Conservation (phyloP, 2,797 vertebrate species). For the Mormyrops attenuatus region DNA sequence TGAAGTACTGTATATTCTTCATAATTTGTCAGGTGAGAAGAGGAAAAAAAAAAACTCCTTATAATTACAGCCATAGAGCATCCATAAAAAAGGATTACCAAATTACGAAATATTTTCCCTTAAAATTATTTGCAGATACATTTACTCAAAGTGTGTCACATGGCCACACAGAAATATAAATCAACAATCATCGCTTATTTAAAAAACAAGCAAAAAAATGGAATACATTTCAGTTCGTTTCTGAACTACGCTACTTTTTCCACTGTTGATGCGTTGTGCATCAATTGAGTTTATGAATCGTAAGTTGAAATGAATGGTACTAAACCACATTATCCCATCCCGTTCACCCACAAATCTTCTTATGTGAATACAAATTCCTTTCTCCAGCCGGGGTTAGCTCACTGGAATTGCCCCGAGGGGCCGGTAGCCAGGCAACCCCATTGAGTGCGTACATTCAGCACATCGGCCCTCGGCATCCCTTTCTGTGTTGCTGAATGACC, state of each 20-base stretch:
- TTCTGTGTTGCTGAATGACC: background rate
- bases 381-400: background rate
- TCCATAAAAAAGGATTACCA: background rate
- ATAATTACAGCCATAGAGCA: background rate
- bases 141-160: background rate
- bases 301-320: slow-evolving; percentile 19
- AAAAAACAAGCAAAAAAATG: background rate
- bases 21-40: background rate
- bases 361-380: slow-evolving; percentile 18
- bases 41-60: background rate
- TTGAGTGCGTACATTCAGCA: slow-evolving; percentile 1
- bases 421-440: slow-evolving; percentile 23
- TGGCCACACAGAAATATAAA: background rate
- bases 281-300: background rate
- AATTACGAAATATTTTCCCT: background rate
- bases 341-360: slow-evolving; percentile 20
- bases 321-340: slow-evolving; percentile 17
- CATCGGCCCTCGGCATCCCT: background rate
- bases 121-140: background rate
- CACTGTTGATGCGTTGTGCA: background rate
- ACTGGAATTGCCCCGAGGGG: slow-evolving; percentile 15
- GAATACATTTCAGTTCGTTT: background rate
- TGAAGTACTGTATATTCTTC: background rate
- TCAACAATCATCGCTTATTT: background rate
- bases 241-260: background rate